Percentiles rank a stretch among this genome's conserved stretches.
These are phyloP conservation scores for Lordiphosa fenestrarum DNA, from an alignment of 2,888 invertebrate species.

Conservation along the genomic window DNA sequence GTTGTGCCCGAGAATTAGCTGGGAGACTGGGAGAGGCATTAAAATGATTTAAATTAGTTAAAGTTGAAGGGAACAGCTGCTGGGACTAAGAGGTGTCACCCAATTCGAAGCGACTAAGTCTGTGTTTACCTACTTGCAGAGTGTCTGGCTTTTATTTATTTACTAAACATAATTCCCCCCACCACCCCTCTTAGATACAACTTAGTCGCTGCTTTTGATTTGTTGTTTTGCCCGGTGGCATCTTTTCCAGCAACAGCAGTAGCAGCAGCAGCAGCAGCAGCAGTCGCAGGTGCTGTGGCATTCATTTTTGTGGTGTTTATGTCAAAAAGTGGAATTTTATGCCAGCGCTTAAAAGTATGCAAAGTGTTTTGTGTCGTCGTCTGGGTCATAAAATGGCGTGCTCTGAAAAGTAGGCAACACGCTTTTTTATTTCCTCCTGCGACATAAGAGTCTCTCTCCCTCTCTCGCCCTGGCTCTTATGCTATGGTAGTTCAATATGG, in stretches of 20 bases:
- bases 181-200: background rate
- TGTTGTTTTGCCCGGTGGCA: conserved; percentile 48
- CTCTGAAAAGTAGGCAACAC: conserved; percentile 65
- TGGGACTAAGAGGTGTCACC: no score
- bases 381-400: conserved; percentile 22
- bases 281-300: conserved; percentile 61
- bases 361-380: conserved; percentile 45
- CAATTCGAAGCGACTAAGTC: no score
- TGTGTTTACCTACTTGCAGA: conserved; percentile 52
- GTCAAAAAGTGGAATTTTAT: conserved; percentile 70
- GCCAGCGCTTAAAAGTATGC: conserved; percentile 64
- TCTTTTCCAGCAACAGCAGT: background rate
- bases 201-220: conserved; percentile 48
- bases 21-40: conserved; percentile 37
- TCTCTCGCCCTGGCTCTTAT: no score
- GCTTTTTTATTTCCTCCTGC: conserved; percentile 29
- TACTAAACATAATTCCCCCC: conserved; percentile 55
- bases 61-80: background rate
- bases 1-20: conserved; percentile 52
- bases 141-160: conserved; percentile 71
- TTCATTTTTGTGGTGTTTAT: conserved; percentile 61
- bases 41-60: conserved; percentile 65
- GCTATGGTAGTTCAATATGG: conserved; percentile 49
- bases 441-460: conserved; percentile 24
- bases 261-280: background rate